Conservation (phyloP, 2,888 invertebrate species). For the Cataglyphis albicans region DNA sequence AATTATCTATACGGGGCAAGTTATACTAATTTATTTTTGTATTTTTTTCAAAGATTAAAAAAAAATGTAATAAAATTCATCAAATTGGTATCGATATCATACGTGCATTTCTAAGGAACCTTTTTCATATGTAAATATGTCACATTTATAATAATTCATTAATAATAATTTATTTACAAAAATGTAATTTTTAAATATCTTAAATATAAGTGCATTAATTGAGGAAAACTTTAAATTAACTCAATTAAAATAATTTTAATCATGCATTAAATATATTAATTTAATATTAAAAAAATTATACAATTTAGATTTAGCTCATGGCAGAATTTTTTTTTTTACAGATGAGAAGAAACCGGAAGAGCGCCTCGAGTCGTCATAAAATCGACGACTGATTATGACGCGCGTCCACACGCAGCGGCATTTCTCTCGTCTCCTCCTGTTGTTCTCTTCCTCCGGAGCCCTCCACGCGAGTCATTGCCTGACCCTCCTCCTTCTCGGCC, state of each 20-base stretch:
- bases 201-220: background rate
- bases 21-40: slow-evolving; percentile 29
- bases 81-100: background rate
- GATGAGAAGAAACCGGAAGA: slow-evolving; percentile 77
- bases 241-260: background rate
- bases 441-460: slow-evolving; percentile 74
- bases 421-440: slow-evolving; percentile 81
- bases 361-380: slow-evolving; percentile 77
- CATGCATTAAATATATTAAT: background rate
- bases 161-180: background rate
- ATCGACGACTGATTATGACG: slow-evolving; percentile 85
- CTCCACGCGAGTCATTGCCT: slow-evolving; percentile 65
- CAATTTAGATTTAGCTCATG: background rate
- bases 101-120: background rate
- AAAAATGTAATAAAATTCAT: slow-evolving; percentile 6
- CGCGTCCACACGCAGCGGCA: slow-evolving; percentile 78
- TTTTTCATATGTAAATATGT: background rate
- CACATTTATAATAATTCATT: background rate
- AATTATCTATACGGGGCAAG: background rate
- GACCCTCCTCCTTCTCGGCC: slow-evolving; percentile 64
- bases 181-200: slow-evolving; percentile 4
- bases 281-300: background rate
- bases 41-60: slow-evolving; percentile 18
- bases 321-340: slow-evolving; percentile 64
- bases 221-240: background rate